Conservation (phyloP, 2,888 invertebrate genomes). For the Catocala nupta region DNA sequence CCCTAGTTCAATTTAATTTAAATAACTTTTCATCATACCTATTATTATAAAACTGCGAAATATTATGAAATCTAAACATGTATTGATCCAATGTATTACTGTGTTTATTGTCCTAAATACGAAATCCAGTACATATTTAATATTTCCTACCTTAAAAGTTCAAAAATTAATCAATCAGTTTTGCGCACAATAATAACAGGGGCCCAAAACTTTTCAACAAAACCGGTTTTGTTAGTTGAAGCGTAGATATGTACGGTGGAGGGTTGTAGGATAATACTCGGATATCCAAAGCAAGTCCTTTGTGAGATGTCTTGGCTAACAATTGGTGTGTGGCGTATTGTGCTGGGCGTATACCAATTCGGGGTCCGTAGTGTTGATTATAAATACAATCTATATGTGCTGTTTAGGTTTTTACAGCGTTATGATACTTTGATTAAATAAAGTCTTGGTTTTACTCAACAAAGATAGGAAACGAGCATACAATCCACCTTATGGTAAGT, state of each 20-base stretch:
- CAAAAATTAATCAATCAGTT: slow-evolving; percentile 7
- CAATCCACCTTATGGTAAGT: no score
- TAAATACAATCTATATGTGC: background rate
- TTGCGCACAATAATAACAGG: background rate
- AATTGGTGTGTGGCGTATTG: slow-evolving; percentile 24
- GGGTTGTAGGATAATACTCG: slow-evolving; percentile 28
- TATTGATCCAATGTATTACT: no score
- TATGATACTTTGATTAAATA: no score
- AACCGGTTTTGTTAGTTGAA: slow-evolving; percentile 14
- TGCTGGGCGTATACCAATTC: background rate
- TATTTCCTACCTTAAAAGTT: background rate
- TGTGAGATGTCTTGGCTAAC: slow-evolving; percentile 33
- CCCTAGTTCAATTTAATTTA: no score
- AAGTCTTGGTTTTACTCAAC: no score
- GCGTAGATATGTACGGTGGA: slow-evolving; percentile 14
- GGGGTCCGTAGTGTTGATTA: background rate
- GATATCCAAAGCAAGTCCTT: slow-evolving; percentile 29
- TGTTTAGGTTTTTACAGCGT: no score
- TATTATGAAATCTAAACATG: no score
- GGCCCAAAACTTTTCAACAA: slow-evolving; percentile 10
- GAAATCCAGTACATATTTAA: no score
- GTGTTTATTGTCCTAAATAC: no score
- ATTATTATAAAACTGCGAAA: no score
- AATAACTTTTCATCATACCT: no score
- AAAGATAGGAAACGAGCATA: no score